These are phyloP conservation scores for Sanderia malayensis DNA, from an alignment of 30 jellyfish, hydroid and myxozoan genomes.

Conservation along the genomic window DNA sequence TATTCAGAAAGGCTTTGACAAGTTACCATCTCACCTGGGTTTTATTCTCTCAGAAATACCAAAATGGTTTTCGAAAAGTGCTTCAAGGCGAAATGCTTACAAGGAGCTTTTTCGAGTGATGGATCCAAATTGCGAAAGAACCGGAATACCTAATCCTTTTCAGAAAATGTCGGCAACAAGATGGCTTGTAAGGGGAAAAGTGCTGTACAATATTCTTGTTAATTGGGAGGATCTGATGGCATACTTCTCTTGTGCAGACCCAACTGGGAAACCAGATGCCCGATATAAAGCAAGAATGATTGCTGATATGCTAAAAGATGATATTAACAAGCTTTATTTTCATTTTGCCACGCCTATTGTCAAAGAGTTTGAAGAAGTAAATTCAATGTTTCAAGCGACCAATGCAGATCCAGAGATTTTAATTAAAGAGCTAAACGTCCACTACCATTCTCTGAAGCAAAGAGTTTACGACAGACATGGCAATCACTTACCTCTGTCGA, in stretches of 20 bases:
- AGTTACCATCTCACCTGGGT: slow-evolving; percentile 28
- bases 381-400: neutral
- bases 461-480: slow-evolving; percentile 29
- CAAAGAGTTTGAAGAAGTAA: slow-evolving; percentile 42
- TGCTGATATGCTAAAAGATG: slow-evolving; percentile 34
- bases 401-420: neutral
- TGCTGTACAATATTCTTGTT: slow-evolving; percentile 31
- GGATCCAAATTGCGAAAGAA: slow-evolving; percentile 36
- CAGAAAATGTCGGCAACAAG: slow-evolving; percentile 43
- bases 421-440: neutral
- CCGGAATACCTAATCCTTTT: slow-evolving; percentile 37
- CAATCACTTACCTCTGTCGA: slow-evolving; percentile 5
- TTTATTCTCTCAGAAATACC: slow-evolving; percentile 1
- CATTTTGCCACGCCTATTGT: slow-evolving; percentile 25
- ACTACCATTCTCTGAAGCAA: slow-evolving; percentile 5
- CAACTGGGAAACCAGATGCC: slow-evolving; percentile 24
- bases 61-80: neutral
- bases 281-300: slow-evolving; percentile 34
- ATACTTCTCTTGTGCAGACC: slow-evolving; percentile 54
- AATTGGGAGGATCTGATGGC: slow-evolving; percentile 58
- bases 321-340: slow-evolving; percentile 5
- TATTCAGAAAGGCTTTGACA: slow-evolving; percentile 29
- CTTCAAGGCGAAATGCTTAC: slow-evolving; percentile 6
- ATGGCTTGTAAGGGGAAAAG: slow-evolving; percentile 60
- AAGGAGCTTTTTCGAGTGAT: slow-evolving; percentile 33